phyloP scores from a whole-genome alignment of 2,113 vertebrate species.

The Tenebrosternarchus preto region DNA sequence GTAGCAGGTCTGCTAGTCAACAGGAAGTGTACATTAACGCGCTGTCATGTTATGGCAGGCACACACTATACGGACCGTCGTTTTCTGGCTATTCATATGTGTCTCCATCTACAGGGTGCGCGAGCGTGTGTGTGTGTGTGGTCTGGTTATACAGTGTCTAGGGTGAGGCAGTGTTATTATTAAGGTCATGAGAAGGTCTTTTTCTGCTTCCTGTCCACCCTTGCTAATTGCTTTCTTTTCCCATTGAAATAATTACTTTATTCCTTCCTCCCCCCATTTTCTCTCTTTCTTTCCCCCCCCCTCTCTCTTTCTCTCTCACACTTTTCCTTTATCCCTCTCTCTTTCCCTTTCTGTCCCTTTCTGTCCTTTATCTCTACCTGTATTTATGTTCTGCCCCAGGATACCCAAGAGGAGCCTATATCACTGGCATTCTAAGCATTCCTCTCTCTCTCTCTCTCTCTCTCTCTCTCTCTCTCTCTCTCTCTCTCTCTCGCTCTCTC shows the following conservation, averaged over 20 bases:
- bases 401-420: no score
- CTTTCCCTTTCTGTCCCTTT: background rate
- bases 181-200: conserved; percentile 48
- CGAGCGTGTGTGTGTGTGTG: background rate
- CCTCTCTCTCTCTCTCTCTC: no score
- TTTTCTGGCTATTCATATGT: background rate
- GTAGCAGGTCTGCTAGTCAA: background rate
- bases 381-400: no score
- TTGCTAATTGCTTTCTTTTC: conserved; percentile 31
- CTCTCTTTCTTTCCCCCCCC: no score
- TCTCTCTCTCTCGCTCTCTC: no score
- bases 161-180: conserved; percentile 54
- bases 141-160: conserved; percentile 39
- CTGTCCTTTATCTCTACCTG: background rate
- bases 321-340: no score
- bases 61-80: background rate
- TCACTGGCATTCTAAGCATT: no score
- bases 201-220: conserved; percentile 30
- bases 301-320: no score
- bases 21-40: background rate
- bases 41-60: conserved; percentile 14
- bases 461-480: no score
- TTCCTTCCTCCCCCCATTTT: background rate
- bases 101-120: background rate
- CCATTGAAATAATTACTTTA: conserved; percentile 14